Base-by-base conservation (phyloP, 2,797 vertebrate genomes). In the Odontamblyopus rebecca region DNA sequence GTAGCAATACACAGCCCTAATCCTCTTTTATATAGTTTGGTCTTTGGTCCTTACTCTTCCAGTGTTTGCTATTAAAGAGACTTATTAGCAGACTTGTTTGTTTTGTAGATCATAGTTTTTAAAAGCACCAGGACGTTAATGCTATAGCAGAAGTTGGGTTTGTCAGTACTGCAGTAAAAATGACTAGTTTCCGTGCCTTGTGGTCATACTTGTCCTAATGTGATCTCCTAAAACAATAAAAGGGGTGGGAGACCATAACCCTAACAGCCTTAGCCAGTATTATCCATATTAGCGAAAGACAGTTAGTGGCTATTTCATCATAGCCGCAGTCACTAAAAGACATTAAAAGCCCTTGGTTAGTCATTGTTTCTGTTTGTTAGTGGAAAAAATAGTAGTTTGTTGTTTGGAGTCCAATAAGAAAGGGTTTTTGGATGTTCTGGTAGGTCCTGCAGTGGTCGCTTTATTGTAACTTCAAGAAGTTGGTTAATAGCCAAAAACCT, bases 181-280 rank as follows among this genome's bases (percentile, higher is more conserved):
- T 29, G 26, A 66, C 64, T 66, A 27, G 44, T 66, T 66, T 50
- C 44, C 64, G 64, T 51, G 64, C 41, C 64, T 66, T 29, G 26
- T 66, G 64, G 64, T 51, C 23, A 15, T 66, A 66, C 38, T 64
- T 64, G 62, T 64, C 38, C 38, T 64, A 64, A 64, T 64, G 62
- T 64, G 62, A 48, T 64, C 62, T 66, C n/a, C 26, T 66, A 50
- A 51, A 29, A 66, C 64, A 66, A 50, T 66, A 66, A 66, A 66
- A 29, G 41, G 64, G 44, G 64, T 29, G 64, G 44, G 26, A 66
- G 64, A 66, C 26, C 41, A 30, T 51, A 66, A 29, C 64, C 26
- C 64, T 27, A 66, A 44, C 44, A 50, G 64, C 64, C 44, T 66
- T 18, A 30, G 7, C 13, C 23, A 7, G 26, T 48, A 51, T 66